Conservation (phyloP, 2,113 vertebrate genomes). For the Emydocephalus ijimae region DNA sequence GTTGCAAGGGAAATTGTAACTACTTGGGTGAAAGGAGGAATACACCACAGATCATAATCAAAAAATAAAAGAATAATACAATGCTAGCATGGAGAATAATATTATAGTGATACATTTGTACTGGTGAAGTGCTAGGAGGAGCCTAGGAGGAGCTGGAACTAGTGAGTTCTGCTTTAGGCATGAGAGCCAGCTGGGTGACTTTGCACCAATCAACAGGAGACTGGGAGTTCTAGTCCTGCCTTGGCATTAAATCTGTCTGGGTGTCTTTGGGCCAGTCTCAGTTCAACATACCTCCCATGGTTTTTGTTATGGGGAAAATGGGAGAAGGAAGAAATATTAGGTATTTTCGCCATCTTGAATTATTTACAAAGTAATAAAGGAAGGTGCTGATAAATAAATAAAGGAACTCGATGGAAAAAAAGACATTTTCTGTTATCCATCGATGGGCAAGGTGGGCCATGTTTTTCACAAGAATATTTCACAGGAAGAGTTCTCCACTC, state of each 20-base stretch:
- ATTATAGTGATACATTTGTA: neutral
- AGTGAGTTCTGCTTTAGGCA: neutral
- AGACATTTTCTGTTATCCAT: neutral
- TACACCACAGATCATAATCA: neutral
- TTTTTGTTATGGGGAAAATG: neutral
- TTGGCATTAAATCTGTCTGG: neutral
- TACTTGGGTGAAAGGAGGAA: constrained; percentile 35
- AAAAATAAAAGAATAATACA: neutral
- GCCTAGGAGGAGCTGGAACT: neutral
- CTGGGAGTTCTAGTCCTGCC: neutral
- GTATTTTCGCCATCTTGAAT: neutral
- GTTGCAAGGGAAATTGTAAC: constrained; percentile 61
- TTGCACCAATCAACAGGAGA: neutral
- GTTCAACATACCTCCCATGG: neutral
- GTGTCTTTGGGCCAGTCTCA: neutral
- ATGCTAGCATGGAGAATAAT: neutral
- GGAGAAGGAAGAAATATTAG: neutral
- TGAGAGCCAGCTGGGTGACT: neutral
- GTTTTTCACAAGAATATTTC: too few relatives aligned
- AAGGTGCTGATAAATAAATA: neutral
- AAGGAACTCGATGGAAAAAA: neutral
- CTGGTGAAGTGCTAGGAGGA: neutral
- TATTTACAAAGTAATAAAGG: neutral
- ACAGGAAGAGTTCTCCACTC: too few relatives aligned
- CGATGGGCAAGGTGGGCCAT: neutral